These are phyloP conservation scores for Eutrigla gurnardus DNA, from an alignment of 2,797 vertebrate genomes.

Conservation along the genomic window DNA sequence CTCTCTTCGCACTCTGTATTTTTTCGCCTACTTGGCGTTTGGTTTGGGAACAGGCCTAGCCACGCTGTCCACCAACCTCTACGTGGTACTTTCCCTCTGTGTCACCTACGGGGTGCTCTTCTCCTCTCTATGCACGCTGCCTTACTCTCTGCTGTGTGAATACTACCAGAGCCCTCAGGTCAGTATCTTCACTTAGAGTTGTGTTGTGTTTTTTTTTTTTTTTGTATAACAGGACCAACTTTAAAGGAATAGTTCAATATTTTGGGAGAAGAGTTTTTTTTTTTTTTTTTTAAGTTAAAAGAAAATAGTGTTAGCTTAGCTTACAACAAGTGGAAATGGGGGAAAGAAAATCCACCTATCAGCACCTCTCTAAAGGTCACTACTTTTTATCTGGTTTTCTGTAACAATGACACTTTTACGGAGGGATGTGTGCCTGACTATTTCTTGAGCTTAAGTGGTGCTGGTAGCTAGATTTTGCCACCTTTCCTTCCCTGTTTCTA, in stretches of 20 bases:
- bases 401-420: not conserved
- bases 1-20: conserved; percentile 94
- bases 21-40: conserved; percentile 95
- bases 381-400: not conserved
- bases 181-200: conserved; percentile 47
- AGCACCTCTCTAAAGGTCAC: not conserved
- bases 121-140: conserved; percentile 97
- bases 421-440: not conserved
- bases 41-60: conserved; percentile 96
- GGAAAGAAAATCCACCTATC: not conserved
- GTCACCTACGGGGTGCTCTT: conserved; percentile 95
- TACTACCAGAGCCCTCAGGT: conserved; percentile 99
- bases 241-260: not conserved
- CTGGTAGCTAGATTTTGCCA: not conserved
- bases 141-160: conserved; percentile 98
- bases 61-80: conserved; percentile 94
- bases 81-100: conserved; percentile 94
- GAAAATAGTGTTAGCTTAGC: not conserved
- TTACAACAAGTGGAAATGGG: not conserved
- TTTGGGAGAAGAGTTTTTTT: not conserved
- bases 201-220: not conserved
- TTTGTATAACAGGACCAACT: not conserved
- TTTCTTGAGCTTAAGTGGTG: not conserved
- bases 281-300: not conserved
- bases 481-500: not conserved